These are phyloP conservation scores for Pseudorectes ferrugineus DNA, from an alignment of 2,113 vertebrate species.

Conservation along the genomic window DNA sequence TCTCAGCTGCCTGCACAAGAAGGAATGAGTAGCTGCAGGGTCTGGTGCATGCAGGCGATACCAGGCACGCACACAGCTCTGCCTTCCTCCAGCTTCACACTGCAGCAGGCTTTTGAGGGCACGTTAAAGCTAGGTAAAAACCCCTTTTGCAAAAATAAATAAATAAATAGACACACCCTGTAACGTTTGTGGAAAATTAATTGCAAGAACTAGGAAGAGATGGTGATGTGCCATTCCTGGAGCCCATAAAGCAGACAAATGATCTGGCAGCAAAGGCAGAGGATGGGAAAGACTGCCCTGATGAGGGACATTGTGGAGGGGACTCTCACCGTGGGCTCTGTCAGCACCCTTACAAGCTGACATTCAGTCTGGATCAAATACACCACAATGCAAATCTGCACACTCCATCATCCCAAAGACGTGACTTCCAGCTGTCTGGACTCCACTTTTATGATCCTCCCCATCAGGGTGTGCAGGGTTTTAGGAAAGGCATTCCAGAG, in stretches of 20 bases:
- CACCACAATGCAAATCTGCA: not conserved
- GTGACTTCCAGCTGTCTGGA: rapidly evolving
- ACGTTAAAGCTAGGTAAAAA: not conserved
- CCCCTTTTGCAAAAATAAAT: rapidly evolving
- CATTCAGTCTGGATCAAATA: not conserved
- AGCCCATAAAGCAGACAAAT: not conserved
- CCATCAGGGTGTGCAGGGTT: rapidly evolving
- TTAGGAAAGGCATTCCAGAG: not conserved
- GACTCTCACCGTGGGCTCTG: not conserved
- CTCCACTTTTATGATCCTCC: not conserved
- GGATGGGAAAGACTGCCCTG: not conserved
- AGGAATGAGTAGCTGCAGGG: constrained; percentile 53
- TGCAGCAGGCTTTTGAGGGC: not conserved
- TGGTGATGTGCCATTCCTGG: not conserved
- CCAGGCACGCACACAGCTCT: not conserved
- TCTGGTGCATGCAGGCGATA: not conserved
- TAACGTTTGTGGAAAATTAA: not conserved
- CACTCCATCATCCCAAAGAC: rapidly evolving
- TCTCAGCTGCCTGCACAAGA: not conserved
- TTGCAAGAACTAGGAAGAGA: not conserved
- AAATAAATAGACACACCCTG: not conserved
- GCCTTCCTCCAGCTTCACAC: not conserved
- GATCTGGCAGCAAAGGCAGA: not conserved
- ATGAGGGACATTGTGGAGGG: not conserved
- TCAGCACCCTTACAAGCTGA: not conserved